Evolutionary conservation across 2,797 vertebrate species (phyloP).

Genomic region (Atherinosoma microstoma): DNA sequence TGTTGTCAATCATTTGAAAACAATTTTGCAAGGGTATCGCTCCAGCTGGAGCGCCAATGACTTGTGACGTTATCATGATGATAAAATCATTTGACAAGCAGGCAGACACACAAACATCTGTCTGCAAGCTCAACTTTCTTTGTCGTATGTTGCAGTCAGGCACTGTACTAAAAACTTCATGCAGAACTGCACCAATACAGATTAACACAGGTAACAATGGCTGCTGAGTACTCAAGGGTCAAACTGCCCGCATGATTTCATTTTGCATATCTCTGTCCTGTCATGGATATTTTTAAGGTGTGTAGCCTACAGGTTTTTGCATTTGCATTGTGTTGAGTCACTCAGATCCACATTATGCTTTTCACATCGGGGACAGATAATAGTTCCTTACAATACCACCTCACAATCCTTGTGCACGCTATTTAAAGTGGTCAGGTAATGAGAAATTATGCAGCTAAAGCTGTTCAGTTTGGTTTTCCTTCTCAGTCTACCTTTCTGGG

Average conservation of each 20-base stretch:
- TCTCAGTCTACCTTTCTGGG: constrained; percentile 22
- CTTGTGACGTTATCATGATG: neutral
- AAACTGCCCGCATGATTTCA: no score
- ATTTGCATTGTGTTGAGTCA: constrained; percentile 43
- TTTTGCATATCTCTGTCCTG: neutral
- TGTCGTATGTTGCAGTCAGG: no score
- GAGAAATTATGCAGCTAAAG: constrained; percentile 45
- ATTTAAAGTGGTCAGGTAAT: constrained; percentile 64
- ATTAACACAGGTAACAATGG: no score
- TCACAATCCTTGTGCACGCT: constrained; percentile 27
- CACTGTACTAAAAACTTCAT: no score
- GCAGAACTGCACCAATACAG: no score
- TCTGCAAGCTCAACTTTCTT: no score
- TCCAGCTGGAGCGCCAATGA: neutral
- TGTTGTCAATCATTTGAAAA: neutral
- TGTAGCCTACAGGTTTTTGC: neutral
- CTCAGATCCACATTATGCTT: constrained; percentile 59
- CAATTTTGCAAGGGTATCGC: neutral
- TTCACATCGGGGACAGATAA: constrained; percentile 70
- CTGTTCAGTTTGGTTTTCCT: constrained; percentile 31
- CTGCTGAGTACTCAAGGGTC: no score
- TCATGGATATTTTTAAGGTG: neutral
- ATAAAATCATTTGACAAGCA: neutral
- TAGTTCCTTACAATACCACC: constrained; percentile 62
- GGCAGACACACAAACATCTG: no score